Conservation (phyloP, 1,140 invertebrate species). For the Ceratina calcarata region DNA sequence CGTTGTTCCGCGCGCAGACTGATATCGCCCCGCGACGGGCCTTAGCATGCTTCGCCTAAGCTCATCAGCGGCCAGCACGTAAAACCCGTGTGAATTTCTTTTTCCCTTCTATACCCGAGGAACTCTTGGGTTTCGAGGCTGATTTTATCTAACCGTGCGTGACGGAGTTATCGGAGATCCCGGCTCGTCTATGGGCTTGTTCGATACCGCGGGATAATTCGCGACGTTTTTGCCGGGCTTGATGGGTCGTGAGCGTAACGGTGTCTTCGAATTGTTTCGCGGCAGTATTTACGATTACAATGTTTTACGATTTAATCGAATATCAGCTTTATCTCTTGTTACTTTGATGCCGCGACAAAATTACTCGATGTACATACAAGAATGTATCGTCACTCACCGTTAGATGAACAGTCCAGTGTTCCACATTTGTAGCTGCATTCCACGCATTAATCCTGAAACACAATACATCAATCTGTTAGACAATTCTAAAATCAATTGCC, state of each 20-base stretch:
- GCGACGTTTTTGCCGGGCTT: not conserved
- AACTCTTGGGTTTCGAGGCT: constrained; percentile 11
- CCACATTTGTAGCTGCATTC: too few species aligned
- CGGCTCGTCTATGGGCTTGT: not conserved
- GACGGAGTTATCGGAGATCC: constrained; percentile 37
- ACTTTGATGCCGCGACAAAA: too few species aligned
- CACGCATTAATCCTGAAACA: too few species aligned
- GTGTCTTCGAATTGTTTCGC: not conserved
- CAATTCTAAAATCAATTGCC: too few species aligned
- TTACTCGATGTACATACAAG: too few species aligned
- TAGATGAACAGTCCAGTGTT: too few species aligned
- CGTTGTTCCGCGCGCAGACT: constrained; percentile 48
- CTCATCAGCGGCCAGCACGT: not conserved
- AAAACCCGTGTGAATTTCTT: not conserved
- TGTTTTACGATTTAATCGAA: not conserved
- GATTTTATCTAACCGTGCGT: constrained; percentile 45
- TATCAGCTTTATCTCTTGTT: too few species aligned
- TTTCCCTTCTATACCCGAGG: not conserved
- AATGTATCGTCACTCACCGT: too few species aligned
- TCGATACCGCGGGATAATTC: constrained; percentile 8
- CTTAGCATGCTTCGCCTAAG: too few species aligned
- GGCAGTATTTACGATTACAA: not conserved
- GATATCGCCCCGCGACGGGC: constrained; percentile 24
- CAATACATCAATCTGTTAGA: too few species aligned
- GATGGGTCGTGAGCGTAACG: constrained; percentile 6